A percentile compares a stretch with the other conserved stretches of the same genome.
phyloP scores from a whole-genome alignment of 2,113 vertebrate genomes.

The Chloropsis cyanopogon region DNA sequence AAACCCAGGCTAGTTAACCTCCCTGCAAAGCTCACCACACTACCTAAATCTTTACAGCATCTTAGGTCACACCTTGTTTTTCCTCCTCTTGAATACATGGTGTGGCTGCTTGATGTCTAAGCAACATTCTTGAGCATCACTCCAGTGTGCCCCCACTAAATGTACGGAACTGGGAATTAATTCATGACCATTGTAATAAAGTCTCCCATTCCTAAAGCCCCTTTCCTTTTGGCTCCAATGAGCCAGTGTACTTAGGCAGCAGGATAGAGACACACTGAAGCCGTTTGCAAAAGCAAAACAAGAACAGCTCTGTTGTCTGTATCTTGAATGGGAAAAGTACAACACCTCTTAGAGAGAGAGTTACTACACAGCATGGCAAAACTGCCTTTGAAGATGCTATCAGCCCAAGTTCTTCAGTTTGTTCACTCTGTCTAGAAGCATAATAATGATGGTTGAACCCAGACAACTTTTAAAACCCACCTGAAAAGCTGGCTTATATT shows the following conservation, averaged over 20 bases:
- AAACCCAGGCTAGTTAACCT: background rate
- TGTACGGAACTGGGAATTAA: background rate
- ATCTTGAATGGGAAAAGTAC: background rate
- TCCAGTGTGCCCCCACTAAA: rapidly evolving
- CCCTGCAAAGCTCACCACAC: background rate
- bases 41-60: background rate
- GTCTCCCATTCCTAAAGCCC: background rate
- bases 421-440: background rate
- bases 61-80: background rate
- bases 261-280: background rate
- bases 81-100: background rate
- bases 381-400: background rate
- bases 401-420: background rate
- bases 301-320: background rate
- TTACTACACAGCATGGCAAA: background rate
- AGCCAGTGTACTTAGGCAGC: background rate
- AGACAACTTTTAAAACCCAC: background rate
- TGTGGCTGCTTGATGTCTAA: background rate
- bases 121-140: background rate
- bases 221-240: background rate
- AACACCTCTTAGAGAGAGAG: background rate
- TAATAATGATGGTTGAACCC: background rate
- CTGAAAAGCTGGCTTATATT: background rate
- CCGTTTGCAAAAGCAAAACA: background rate
- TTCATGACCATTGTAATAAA: background rate